These are phyloP conservation scores for Hipparchia semele DNA, from an alignment of 2,888 invertebrate species.

Conservation along the genomic window DNA sequence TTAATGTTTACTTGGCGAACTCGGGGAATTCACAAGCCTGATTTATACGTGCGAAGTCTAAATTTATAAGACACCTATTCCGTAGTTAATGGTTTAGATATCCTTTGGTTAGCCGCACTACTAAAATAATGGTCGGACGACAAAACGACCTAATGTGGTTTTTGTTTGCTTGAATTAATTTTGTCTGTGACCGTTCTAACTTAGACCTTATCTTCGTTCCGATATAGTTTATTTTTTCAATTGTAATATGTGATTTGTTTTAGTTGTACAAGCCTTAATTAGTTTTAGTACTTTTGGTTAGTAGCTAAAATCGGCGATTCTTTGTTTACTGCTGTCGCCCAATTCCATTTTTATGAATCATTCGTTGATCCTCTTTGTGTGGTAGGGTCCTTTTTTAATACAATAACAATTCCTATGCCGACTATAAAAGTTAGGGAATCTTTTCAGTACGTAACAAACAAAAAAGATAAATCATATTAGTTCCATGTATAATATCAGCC, in stretches of 20 bases:
- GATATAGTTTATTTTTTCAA: background rate
- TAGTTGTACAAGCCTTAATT: slow-evolving; percentile 4
- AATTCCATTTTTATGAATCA: background rate
- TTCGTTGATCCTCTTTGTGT: background rate
- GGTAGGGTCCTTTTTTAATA: background rate
- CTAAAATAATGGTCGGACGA: slow-evolving; percentile 68
- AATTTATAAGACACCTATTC: slow-evolving; percentile 66
- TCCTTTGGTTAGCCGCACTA: slow-evolving; percentile 62
- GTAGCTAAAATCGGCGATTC: background rate
- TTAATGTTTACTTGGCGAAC: slow-evolving; percentile 4
- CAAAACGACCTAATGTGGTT: slow-evolving; percentile 50
- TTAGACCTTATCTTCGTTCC: background rate
- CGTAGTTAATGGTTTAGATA: slow-evolving; percentile 70
- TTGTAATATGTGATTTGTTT: background rate
- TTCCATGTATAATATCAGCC: background rate
- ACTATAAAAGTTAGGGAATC: too few species aligned
- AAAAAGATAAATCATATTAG: too few species aligned
- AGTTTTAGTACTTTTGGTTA: background rate
- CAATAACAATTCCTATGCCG: too few species aligned
- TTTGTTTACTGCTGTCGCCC: background rate
- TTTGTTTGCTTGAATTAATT: slow-evolving; percentile 43
- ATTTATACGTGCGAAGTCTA: slow-evolving; percentile 73
- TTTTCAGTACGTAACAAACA: background rate
- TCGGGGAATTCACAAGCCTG: slow-evolving; percentile 44
- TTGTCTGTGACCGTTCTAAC: slow-evolving; percentile 18